Evolutionary conservation across 2,888 invertebrate genomes (phyloP), one percentile per base, ranked within the genome.

Genomic region (Epinotia demarniana): DNA sequence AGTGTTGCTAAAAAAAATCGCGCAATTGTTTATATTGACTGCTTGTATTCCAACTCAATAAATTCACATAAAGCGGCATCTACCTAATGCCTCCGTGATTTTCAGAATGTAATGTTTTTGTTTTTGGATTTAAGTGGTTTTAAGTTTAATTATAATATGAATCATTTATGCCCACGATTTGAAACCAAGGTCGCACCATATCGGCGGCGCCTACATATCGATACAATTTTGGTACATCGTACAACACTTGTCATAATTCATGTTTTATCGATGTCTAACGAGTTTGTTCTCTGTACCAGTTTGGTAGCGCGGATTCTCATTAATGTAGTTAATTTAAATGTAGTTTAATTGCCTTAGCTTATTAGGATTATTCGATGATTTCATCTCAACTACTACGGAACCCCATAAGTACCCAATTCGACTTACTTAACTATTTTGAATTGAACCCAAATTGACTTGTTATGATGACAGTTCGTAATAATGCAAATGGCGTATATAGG

Each of bases 201-300:
- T 62, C 60, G 66, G 75, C 53, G 43, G 66, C 75, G 72, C 75
- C 75, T 67, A 75, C 71, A 62, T 75, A 53, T 72, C 71, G 67
- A 72, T 72, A 67, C 57, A 23, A 67, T 49, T 71, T 72, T 57
- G 72, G 61, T 72, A 62, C 61, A 43, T 33, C 55, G 53, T 13
- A 9, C 71, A 18, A 12, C 71, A 72, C 75, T 75, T 67, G 61
- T 72, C 61, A 67, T 67, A 57, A 57, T 72, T 75, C 55, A 53
- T 73, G 12, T 3, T 39, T 61, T 68, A 61, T 74, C 69, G 62
- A 61, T 39, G 58, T 53, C 12, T 60, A 43, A 43, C 27, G 23
- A 49, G n/a, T 69, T 43, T 46, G 58, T 68, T 13, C 16, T 23
- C 43, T 73, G 49, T 60, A 53, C 66, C 18, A 61, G 60, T 67